phyloP scores from a whole-genome alignment of 92 coral and sea anemone genomes.

The Chrysogorgia sp. region DNA sequence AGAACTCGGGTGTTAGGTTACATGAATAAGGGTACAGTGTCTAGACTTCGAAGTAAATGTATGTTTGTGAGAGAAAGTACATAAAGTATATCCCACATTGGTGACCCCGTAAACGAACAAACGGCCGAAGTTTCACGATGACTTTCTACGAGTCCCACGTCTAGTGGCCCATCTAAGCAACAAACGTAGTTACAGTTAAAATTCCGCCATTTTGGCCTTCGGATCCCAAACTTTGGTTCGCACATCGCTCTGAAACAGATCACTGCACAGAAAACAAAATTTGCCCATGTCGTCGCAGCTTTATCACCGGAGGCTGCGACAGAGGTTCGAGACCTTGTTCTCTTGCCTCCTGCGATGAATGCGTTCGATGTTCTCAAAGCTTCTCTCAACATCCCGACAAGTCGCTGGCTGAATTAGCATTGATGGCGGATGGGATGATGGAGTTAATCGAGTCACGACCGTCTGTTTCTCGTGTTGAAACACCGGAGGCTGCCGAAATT shows the following conservation, averaged over 20 bases:
- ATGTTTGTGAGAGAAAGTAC: no score
- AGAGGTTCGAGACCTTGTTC: slow-evolving; percentile 13
- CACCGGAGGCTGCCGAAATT: neutral
- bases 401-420: slow-evolving; percentile 10
- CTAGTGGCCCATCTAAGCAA: no score
- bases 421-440: slow-evolving; percentile 18
- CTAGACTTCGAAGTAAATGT: no score
- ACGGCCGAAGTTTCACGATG: no score
- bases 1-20: neutral
- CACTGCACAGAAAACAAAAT: slow-evolving; percentile 7
- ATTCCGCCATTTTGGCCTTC: slow-evolving; percentile 37
- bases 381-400: slow-evolving; percentile 12
- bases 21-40: neutral
- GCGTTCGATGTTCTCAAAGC: slow-evolving; percentile 26
- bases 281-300: slow-evolving; percentile 24
- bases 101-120: no score
- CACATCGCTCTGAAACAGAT: no score
- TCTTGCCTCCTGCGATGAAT: slow-evolving; percentile 5
- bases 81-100: no score
- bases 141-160: no score
- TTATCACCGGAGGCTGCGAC: slow-evolving; percentile 32
- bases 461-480: neutral
- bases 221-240: no score
- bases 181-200: neutral
- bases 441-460: neutral